phyloP scores from a whole-genome alignment of 2,113 vertebrate species.

The Hippopotamus amphibius region DNA sequence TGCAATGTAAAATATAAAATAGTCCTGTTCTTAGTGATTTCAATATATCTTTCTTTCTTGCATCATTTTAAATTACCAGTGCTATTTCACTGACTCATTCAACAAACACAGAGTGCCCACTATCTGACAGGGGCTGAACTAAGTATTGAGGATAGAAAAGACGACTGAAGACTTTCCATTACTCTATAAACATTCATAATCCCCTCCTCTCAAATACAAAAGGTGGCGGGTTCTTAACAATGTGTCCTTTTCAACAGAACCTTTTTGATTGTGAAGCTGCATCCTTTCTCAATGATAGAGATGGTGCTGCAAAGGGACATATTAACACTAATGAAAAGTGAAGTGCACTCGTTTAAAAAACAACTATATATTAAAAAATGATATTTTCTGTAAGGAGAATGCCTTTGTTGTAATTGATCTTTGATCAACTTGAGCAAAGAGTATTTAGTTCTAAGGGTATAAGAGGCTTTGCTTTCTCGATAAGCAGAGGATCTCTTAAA shows the following conservation, averaged over 20 bases:
- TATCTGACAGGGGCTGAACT: not conserved
- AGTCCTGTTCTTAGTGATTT: conserved; percentile 47
- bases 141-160: not conserved
- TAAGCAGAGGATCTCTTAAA: not conserved
- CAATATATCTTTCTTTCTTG: not conserved
- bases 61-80: not conserved
- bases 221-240: not conserved
- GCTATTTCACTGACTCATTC: not conserved
- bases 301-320: not conserved
- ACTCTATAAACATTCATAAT: not conserved
- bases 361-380: not conserved
- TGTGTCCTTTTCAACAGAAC: not conserved
- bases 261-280: not conserved
- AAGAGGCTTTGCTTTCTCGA: conserved; percentile 17
- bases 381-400: not conserved
- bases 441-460: not conserved
- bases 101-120: not conserved
- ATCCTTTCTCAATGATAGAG: not conserved
- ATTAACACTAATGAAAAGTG: conserved; percentile 39
- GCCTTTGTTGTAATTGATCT: conserved; percentile 48
- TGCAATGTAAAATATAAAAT: conserved; percentile 33
- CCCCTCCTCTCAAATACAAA: not conserved
- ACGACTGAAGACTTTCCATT: not conserved
- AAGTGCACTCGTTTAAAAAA: not conserved
- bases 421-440: conserved; percentile 22